phyloP scores from a whole-genome alignment of 2,113 vertebrate genomes.

The Polypterus senegalus region DNA sequence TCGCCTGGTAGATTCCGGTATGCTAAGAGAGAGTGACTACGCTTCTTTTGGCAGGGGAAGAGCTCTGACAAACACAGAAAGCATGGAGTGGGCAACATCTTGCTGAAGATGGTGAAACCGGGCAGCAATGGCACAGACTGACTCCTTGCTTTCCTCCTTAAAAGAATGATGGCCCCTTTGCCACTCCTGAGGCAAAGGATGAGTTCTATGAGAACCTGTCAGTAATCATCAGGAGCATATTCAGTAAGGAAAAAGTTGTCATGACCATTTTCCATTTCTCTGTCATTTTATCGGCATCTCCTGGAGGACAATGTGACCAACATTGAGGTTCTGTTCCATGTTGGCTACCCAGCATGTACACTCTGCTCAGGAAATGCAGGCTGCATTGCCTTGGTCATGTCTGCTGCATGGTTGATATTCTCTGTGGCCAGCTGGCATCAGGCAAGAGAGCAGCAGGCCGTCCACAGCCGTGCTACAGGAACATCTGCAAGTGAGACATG shows the following conservation, averaged over 20 bases:
- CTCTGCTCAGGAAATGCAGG: neutral
- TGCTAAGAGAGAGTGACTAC: too few species aligned
- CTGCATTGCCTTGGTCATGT: neutral
- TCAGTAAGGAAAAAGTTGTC: neutral
- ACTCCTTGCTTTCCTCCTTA: too few species aligned
- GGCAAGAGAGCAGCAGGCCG: neutral
- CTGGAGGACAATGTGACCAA: neutral
- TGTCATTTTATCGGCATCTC: neutral
- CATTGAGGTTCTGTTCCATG: neutral
- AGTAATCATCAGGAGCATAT: too few species aligned
- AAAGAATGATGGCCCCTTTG: too few species aligned
- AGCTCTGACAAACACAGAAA: too few species aligned
- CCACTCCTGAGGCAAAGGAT: too few species aligned
- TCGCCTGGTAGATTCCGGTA: too few species aligned
- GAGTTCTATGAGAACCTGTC: too few species aligned
- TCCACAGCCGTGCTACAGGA: neutral
- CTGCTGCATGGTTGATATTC: neutral
- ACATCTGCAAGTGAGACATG: neutral
- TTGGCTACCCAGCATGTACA: neutral
- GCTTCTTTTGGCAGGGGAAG: too few species aligned
- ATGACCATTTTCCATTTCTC: neutral
- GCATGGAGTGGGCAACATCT: too few species aligned
- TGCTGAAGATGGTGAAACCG: too few species aligned
- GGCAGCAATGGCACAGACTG: too few species aligned
- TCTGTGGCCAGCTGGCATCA: constrained; percentile 1